Conservation (phyloP, 2,888 invertebrate genomes). For the Ceramica pisi region DNA sequence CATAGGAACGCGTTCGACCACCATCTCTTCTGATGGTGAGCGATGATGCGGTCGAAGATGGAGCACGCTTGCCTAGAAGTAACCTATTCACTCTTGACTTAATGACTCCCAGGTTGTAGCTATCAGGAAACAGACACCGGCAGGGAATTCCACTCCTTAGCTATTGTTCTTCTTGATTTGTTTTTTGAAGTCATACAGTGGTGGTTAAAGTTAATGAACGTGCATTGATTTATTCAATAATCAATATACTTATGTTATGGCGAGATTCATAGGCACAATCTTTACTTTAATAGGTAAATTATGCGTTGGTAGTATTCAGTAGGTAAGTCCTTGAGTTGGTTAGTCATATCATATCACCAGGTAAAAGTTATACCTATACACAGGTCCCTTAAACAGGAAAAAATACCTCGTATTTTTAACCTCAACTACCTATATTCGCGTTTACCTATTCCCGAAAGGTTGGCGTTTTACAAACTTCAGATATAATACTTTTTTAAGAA, state of each 20-base stretch:
- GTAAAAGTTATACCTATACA: slow-evolving; percentile 2
- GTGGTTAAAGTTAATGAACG: too few relatives aligned
- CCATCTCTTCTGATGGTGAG: too few relatives aligned
- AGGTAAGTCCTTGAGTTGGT: neutral
- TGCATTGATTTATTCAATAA: neutral
- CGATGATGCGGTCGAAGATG: too few relatives aligned
- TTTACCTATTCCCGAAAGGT: too few relatives aligned
- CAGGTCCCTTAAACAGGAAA: slow-evolving; percentile 2
- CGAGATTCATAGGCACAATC: neutral
- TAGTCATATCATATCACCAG: slow-evolving; percentile 36
- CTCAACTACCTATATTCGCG: neutral
- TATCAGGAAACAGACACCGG: too few relatives aligned
- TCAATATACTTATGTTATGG: neutral
- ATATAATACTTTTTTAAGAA: neutral
- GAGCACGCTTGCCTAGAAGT: too few relatives aligned
- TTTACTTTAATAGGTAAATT: neutral
- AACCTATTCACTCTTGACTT: too few relatives aligned
- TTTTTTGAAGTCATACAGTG: too few relatives aligned
- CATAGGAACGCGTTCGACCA: too few relatives aligned
- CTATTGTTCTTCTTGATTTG: too few relatives aligned
- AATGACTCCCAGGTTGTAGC: too few relatives aligned
- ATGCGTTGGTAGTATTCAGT: neutral
- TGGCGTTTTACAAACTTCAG: neutral
- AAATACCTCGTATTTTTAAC: neutral
- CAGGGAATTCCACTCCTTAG: too few relatives aligned